These are phyloP conservation scores for Chaetogeoica ovagalla DNA, from an alignment of 2,888 invertebrate genomes.

Conservation along the genomic window DNA sequence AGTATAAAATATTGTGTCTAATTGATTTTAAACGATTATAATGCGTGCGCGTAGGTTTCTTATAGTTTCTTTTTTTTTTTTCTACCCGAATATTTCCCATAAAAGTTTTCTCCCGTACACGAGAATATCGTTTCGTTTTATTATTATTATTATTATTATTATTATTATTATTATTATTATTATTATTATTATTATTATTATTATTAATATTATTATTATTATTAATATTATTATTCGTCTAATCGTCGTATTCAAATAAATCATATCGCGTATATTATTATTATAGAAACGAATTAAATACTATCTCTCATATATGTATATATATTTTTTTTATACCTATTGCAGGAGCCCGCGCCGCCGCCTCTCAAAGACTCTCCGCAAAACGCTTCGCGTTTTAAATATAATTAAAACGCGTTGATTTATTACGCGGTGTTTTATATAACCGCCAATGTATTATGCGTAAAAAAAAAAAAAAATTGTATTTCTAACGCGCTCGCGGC, in stretches of 20 bases:
- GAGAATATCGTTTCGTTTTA: no score
- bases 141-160: no score
- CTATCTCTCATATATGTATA: no score
- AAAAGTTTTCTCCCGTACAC: no score
- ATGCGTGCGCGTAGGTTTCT: neutral
- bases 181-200: no score
- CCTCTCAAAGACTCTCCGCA: conserved; percentile 12
- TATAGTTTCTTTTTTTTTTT: no score
- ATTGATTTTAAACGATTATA: conserved; percentile 25
- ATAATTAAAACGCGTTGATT: conserved; percentile 29
- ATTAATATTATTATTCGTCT: neutral
- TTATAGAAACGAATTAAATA: conserved; percentile 1
- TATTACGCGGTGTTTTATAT: neutral
- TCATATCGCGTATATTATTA: neutral
- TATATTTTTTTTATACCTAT: neutral
- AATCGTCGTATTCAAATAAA: conserved; percentile 18
- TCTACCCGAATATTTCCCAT: neutral
- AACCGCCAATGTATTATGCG: neutral
- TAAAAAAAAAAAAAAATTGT: no score
- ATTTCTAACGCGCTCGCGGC: no score
- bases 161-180: no score
- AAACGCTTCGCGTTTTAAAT: conserved; percentile 19
- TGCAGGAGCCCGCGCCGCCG: neutral
- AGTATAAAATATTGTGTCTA: conserved; percentile 21
- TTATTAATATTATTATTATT: no score